These are phyloP conservation scores for Acanthiza pusilla DNA, from an alignment of 2,797 vertebrate genomes.

Conservation along the genomic window DNA sequence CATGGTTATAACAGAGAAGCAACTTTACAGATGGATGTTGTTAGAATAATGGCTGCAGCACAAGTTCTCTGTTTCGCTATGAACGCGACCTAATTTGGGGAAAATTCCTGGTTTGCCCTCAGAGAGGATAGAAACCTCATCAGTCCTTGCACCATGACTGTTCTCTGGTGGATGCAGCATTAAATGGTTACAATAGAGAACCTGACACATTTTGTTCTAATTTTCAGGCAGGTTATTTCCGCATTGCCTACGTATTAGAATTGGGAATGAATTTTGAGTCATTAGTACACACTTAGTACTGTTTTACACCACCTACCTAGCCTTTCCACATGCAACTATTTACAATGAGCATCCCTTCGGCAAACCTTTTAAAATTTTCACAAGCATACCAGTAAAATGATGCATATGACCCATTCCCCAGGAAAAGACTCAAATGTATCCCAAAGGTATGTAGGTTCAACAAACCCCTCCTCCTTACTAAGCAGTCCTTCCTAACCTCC, in stretches of 20 bases:
- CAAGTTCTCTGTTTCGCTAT: not conserved
- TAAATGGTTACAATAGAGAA: not conserved
- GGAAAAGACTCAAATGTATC: not conserved
- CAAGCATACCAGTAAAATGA: not conserved
- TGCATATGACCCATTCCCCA: not conserved
- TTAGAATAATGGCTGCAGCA: not conserved
- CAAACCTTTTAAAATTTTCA: not conserved
- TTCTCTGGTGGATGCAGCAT: not conserved
- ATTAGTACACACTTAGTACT: not conserved
- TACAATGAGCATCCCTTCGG: not conserved
- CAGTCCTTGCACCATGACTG: not conserved
- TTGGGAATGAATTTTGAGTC: not conserved
- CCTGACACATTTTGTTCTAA: not conserved
- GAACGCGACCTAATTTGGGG: not conserved
- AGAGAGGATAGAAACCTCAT: not conserved
- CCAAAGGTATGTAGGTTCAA: not conserved
- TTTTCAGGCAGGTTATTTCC: not conserved
- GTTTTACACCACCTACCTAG: not conserved
- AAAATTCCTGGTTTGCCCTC: not conserved
- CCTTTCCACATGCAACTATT: not conserved
- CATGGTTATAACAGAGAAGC: not conserved
- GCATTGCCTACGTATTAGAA: not conserved
- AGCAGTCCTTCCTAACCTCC: not conserved
- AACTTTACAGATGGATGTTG: constrained; percentile 5
- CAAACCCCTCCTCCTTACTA: not conserved